phyloP scores from a whole-genome alignment of 2,888 invertebrate species.

The Chrysolina oricalcia region DNA sequence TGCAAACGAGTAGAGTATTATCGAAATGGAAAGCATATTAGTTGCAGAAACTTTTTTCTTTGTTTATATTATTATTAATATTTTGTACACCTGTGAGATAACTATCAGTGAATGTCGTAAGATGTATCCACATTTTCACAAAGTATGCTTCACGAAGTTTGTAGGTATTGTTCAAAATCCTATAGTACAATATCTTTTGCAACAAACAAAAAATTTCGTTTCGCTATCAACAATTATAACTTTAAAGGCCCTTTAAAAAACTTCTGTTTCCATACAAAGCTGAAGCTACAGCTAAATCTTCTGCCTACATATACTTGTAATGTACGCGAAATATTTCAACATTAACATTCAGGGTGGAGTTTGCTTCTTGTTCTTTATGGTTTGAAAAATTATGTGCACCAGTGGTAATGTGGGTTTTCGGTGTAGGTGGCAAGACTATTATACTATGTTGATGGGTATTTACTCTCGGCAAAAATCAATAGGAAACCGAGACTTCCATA shows the following conservation, averaged over 20 bases:
- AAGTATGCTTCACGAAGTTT: neutral
- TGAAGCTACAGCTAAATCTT: neutral
- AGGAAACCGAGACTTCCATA: conserved; percentile 29
- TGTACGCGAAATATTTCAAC: conserved; percentile 3
- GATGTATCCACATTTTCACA: too few relatives aligned
- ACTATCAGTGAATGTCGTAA: too few relatives aligned
- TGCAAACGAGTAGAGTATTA: too few relatives aligned
- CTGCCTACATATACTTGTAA: neutral
- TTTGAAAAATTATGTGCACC: conserved; percentile 34
- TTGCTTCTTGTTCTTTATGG: conserved; percentile 22
- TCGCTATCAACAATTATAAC: too few relatives aligned
- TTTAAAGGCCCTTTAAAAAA: neutral
- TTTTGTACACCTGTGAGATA: too few relatives aligned
- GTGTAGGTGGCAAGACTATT: conserved; percentile 40
- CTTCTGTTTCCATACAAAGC: neutral
- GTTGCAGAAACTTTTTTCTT: too few relatives aligned
- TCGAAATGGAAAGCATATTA: too few relatives aligned
- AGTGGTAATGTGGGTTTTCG: conserved; percentile 37
- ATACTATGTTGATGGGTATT: conserved; percentile 39
- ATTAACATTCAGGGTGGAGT: conserved; percentile 12
- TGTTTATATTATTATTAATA: too few relatives aligned
- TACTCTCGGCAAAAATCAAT: conserved; percentile 27
- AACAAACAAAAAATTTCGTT: too few relatives aligned
- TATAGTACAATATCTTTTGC: too few relatives aligned
- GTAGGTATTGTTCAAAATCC: too few relatives aligned